These are phyloP conservation scores for Sarcophaga peregrina DNA, from an alignment of 1,140 invertebrate genomes.

Conservation along the genomic window DNA sequence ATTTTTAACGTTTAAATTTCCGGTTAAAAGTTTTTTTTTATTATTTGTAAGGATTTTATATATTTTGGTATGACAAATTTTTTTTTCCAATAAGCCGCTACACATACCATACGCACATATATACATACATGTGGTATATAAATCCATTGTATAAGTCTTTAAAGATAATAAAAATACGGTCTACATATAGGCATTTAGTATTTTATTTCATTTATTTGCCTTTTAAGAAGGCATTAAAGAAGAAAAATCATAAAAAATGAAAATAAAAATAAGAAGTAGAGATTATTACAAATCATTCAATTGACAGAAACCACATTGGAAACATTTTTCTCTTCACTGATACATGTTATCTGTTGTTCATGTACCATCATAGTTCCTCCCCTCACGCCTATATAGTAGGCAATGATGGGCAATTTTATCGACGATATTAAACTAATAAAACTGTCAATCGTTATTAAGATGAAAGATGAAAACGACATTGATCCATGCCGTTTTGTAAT, in stretches of 20 bases:
- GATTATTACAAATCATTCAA: conserved; percentile 27
- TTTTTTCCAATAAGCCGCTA: no score
- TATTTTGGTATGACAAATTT: background rate
- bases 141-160: no score
- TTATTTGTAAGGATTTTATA: background rate
- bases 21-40: background rate
- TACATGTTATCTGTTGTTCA: no score
- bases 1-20: background rate
- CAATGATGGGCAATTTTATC: background rate
- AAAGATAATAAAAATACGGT: background rate
- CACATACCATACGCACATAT: background rate
- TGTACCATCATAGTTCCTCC: no score
- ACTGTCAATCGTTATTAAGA: background rate
- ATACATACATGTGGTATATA: background rate
- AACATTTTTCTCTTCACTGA: background rate
- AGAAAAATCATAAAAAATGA: background rate
- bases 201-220: background rate
- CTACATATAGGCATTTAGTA: background rate
- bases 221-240: background rate
- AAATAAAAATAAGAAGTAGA: background rate
- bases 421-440: conserved; percentile 17
- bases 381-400: no score
- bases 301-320: background rate
- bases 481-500: background rate
- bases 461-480: background rate